Evolutionary conservation across 2,113 vertebrate genomes (phyloP).

Genomic region (Bagarius yarrelli): DNA sequence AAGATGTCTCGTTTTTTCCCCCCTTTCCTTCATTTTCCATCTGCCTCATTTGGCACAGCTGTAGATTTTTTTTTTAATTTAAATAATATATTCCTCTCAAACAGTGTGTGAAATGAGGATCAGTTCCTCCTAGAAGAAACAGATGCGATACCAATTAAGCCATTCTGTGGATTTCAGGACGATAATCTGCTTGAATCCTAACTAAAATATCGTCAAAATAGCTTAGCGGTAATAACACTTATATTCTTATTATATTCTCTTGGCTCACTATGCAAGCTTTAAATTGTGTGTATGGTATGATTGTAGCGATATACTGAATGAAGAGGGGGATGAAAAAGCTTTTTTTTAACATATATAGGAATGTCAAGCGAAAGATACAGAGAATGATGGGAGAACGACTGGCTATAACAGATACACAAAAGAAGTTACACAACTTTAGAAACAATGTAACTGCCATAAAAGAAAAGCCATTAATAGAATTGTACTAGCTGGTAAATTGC

Average conservation of each 20-base stretch:
- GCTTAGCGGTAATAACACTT: neutral
- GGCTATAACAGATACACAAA: neutral
- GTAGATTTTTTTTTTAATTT: conserved; percentile 8
- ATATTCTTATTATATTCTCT: neutral
- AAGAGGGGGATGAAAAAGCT: neutral
- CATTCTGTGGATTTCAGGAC: conserved; percentile 21
- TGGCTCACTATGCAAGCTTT: neutral
- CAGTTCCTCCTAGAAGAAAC: conserved; percentile 45
- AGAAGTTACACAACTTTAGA: neutral
- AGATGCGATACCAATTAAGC: conserved; percentile 38
- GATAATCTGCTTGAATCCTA: neutral
- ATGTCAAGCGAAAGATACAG: neutral
- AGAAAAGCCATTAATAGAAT: neutral
- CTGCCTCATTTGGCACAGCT: conserved; percentile 23
- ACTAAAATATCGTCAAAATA: neutral
- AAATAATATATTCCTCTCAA: conserved; percentile 41
- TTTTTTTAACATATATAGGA: neutral
- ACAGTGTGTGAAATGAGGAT: conserved; percentile 50
- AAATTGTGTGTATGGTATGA: neutral
- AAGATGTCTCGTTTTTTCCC: neutral
- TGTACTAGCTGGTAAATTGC: neutral
- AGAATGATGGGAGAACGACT: neutral
- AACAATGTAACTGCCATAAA: neutral
- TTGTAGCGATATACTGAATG: neutral
- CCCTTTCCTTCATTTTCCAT: neutral